Evolutionary conservation across 2,797 vertebrate species (phyloP).

Genomic region (Tokudaia muenninki): DNA sequence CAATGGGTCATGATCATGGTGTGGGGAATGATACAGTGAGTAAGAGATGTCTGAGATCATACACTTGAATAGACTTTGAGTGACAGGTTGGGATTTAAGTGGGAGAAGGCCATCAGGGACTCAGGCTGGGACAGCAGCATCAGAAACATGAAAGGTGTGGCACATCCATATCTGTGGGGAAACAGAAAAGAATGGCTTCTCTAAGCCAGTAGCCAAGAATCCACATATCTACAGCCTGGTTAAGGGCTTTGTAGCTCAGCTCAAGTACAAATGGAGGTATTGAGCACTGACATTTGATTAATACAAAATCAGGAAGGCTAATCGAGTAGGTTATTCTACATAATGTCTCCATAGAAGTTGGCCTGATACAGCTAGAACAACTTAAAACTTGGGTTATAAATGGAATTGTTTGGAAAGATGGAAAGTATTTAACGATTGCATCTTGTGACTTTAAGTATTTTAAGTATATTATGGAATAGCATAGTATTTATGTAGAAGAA

Average conservation of each 20-base stretch:
- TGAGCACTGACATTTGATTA: neutral
- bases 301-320: neutral
- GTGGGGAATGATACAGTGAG: neutral
- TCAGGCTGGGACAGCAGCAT: neutral
- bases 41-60: neutral
- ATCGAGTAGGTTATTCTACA: neutral
- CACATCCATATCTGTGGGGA: neutral
- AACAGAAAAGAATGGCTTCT: neutral
- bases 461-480: neutral
- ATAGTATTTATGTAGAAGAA: neutral
- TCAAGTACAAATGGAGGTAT: neutral
- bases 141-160: neutral
- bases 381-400: conserved; percentile 6
- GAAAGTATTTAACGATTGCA: neutral
- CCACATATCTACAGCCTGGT: neutral
- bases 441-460: neutral
- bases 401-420: neutral
- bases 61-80: neutral
- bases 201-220: neutral
- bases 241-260: neutral
- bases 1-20: neutral
- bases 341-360: neutral
- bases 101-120: neutral
- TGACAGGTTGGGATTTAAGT: neutral
- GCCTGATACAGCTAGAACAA: neutral